Evolutionary conservation across 2,888 invertebrate species (phyloP), one percentile per base, ranked within the genome.

Genomic region (Nymphalis polychloros): DNA sequence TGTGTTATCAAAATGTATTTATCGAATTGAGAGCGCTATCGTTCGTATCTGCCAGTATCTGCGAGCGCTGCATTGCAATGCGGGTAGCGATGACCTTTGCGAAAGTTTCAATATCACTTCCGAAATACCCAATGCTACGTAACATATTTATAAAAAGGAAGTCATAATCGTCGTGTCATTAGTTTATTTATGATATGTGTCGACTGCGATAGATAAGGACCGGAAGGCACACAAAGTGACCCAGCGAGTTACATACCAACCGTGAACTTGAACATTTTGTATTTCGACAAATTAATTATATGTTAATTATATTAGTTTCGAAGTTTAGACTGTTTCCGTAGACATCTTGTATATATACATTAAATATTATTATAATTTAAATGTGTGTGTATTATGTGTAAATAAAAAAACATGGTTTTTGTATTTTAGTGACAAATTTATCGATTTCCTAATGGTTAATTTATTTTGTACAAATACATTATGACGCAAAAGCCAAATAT

Each of bases 231-330:
- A 23, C 10, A 17, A 13, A 16, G 19, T 19, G 16, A 19, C 20
- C 1, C n/a, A 10, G 47, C 10, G 47, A 41, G 41, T 41, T 41
- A 41, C 20, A 46, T 46, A 17, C 46, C 8, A 6, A 8, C 35
- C 57, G 57, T 57, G 57, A 57, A 57, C 57, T 57, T 57, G 57
- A 41, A 41, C 19, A 57, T 55, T 55, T 55, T 17, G 53, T 3
- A n/a, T 55, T 55, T 17, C n/a, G 17, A 31, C 31, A 8, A 6
- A 27, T 31, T 31, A 55, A 55, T 55, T 2, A 23, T 52, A 52
- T 52, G 13, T 13, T 20, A 52, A 17, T 10, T 20, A 50, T 50
- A 19, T 20, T 19, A 41, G 27, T 31, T 7, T 31, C 53, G 53
- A 53, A 27, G 23, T 53, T 27, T 17, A 17, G 17, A 55, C 31